Conservation (phyloP, 2,888 invertebrate species). For the Drosophila sordidula region DNA sequence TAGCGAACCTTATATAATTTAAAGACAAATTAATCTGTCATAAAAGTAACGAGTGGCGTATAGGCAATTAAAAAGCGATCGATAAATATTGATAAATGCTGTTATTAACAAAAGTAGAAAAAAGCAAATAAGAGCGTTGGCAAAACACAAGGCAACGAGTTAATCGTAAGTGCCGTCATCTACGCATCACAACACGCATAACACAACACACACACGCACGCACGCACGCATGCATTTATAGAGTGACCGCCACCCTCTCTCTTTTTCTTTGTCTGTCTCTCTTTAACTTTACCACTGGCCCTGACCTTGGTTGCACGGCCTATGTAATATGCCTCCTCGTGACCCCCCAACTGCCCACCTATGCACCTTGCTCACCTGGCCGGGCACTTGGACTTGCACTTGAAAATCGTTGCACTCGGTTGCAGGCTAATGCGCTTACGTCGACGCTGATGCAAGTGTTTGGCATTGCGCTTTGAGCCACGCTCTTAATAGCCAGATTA, state of each 20-base stretch:
- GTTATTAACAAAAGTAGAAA: neutral
- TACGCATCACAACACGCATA: neutral
- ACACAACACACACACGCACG: neutral
- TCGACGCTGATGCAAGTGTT: slow-evolving; percentile 60
- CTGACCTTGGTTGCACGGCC: slow-evolving; percentile 60
- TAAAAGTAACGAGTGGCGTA: no score
- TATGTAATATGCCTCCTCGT: neutral
- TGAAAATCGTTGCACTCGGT: slow-evolving; percentile 38
- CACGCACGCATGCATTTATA: slow-evolving; percentile 7
- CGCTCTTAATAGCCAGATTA: slow-evolving; percentile 71
- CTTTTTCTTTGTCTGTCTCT: neutral
- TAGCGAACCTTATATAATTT: no score
- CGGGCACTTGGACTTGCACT: slow-evolving; percentile 46
- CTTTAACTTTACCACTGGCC: slow-evolving; percentile 33
- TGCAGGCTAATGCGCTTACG: slow-evolving; percentile 72
- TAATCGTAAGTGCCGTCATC: neutral
- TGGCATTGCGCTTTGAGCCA: slow-evolving; percentile 73
- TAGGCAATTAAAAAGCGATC: neutral
- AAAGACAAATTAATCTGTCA: no score
- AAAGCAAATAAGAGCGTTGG: neutral
- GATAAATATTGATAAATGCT: neutral
- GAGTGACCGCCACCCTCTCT: slow-evolving; percentile 1
- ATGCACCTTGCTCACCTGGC: neutral
- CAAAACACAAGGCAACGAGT: neutral
- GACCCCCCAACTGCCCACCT: neutral